Evolutionary conservation across 1,140 invertebrate genomes (phyloP).

Genomic region (Drosophila tristis): DNA sequence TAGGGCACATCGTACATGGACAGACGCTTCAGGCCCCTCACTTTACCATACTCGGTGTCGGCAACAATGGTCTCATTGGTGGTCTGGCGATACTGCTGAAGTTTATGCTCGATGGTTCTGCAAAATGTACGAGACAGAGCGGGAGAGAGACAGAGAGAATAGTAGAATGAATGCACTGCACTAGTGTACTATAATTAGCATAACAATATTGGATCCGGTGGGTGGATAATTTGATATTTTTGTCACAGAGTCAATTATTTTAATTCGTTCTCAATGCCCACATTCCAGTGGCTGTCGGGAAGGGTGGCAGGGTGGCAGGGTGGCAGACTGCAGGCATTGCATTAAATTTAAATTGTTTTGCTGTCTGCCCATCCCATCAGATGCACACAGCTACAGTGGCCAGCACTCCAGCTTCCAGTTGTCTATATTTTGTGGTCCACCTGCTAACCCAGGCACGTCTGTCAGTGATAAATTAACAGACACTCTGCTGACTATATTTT

Average conservation of each 20-base stretch:
- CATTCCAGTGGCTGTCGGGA: slow-evolving; percentile 15
- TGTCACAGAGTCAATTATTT: slow-evolving; percentile 59
- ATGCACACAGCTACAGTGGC: slow-evolving; percentile 12
- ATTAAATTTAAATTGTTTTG: slow-evolving; percentile 75
- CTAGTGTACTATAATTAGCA: slow-evolving; percentile 41
- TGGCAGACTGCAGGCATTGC: slow-evolving; percentile 44
- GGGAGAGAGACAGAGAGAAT: background rate
- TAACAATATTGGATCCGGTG: slow-evolving; percentile 32
- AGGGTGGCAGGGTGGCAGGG: no score
- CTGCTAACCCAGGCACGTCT: slow-evolving; percentile 60
- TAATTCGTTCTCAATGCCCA: slow-evolving; percentile 61
- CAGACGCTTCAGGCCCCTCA: slow-evolving; percentile 70
- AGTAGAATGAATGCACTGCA: background rate
- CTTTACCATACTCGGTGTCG: slow-evolving; percentile 74
- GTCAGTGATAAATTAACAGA: slow-evolving; percentile 70
- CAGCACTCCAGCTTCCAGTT: slow-evolving; percentile 14
- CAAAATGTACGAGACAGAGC: slow-evolving; percentile 18
- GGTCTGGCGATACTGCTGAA: slow-evolving; percentile 71
- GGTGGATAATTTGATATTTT: slow-evolving; percentile 55
- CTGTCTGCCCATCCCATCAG: slow-evolving; percentile 48
- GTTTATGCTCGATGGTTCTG: slow-evolving; percentile 77
- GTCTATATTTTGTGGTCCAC: slow-evolving; percentile 36
- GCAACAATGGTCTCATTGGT: slow-evolving; percentile 73
- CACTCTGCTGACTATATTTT: slow-evolving; percentile 16
- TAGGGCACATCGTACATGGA: slow-evolving; percentile 74